phyloP scores from a whole-genome alignment of 2,113 vertebrate species.

The Ploceus nigricollis region DNA sequence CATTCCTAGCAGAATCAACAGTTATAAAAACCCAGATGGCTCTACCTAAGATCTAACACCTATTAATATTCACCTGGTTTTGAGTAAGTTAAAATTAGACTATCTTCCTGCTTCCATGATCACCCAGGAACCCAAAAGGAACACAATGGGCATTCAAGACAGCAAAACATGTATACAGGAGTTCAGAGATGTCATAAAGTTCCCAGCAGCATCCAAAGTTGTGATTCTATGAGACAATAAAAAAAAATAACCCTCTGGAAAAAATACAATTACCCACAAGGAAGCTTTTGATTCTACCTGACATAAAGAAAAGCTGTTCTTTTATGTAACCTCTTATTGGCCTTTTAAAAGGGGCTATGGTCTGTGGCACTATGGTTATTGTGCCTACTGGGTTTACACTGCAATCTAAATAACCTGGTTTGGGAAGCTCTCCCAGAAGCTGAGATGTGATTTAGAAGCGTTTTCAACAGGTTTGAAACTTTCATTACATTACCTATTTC shows the following conservation, averaged over 20 bases:
- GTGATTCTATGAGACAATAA: background rate
- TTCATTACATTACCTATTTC: background rate
- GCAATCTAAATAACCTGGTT: background rate
- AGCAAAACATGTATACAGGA: background rate
- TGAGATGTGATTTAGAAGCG: background rate
- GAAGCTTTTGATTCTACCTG: background rate
- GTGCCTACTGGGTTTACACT: background rate
- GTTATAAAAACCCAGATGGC: background rate
- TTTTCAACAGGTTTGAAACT: background rate
- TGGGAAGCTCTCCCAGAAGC: background rate
- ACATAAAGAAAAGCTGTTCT: background rate
- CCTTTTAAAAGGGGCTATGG: background rate
- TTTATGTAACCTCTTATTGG: background rate
- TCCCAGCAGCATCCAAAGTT: background rate
- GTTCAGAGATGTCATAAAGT: background rate
- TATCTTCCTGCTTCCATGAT: background rate
- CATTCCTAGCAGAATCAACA: background rate
- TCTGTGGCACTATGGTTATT: background rate
- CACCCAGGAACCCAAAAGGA: background rate
- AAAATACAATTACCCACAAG: background rate
- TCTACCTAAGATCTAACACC: background rate
- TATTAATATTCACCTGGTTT: background rate
- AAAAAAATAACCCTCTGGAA: background rate
- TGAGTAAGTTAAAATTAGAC: background rate
- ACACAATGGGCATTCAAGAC: background rate